Conservation (phyloP, 2,797 vertebrate genomes). For the Megalops cyprinoides region DNA sequence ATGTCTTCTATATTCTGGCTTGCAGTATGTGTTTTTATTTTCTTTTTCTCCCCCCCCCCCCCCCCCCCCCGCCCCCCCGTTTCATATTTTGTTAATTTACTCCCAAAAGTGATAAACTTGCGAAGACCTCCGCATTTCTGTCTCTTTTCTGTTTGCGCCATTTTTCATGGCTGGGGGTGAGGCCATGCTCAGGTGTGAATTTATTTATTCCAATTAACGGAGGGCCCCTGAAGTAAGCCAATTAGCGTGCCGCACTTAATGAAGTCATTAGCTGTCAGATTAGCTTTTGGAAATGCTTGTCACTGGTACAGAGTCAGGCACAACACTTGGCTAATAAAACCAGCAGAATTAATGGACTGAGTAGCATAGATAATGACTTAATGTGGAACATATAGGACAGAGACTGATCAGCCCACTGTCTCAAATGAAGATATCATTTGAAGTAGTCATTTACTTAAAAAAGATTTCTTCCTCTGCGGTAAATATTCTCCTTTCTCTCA, state of each 20-base stretch:
- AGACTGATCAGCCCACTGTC: conserved; percentile 79
- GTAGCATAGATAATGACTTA: conserved; percentile 93
- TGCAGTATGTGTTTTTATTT: conserved; percentile 19
- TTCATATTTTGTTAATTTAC: conserved; percentile 66
- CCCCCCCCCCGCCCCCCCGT: conserved; percentile 29
- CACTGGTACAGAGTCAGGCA: conserved; percentile 78
- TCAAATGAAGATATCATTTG: conserved; percentile 88
- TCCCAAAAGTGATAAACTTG: conserved; percentile 69
- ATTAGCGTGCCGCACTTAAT: conserved; percentile 93
- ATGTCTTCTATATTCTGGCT: conserved; percentile 53
- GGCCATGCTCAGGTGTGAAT: conserved; percentile 90
- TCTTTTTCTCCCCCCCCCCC: conserved; percentile 41
- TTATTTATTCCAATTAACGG: conserved; percentile 98
- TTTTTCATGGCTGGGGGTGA: conserved; percentile 70
- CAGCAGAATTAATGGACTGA: conserved; percentile 93
- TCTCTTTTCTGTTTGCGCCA: conserved; percentile 66
- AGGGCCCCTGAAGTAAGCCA: conserved; percentile 91
- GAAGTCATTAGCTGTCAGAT: conserved; percentile 97
- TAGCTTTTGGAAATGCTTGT: conserved; percentile 89
- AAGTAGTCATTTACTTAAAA: conserved; percentile 70
- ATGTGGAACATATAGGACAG: conserved; percentile 90
- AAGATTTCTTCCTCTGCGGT: conserved; percentile 49
- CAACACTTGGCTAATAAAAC: conserved; percentile 90
- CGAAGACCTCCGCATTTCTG: conserved; percentile 57
- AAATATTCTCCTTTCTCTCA: conserved; percentile 58